Evolutionary conservation across 2,888 invertebrate genomes (phyloP).

Genomic region (Podotricha telesiphe): DNA sequence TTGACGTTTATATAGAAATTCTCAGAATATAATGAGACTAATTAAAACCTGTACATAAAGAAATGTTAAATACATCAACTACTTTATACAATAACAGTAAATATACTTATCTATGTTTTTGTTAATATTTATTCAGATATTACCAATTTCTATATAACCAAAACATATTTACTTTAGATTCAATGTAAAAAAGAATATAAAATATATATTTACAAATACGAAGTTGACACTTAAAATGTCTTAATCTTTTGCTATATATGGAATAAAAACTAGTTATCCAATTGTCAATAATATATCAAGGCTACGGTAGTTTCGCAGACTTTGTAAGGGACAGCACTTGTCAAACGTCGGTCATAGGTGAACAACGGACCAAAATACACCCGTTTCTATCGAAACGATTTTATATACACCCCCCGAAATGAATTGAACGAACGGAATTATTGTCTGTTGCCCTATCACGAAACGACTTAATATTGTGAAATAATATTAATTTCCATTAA

Average conservation of each 20-base stretch:
- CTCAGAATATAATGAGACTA: neutral
- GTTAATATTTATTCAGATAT: too few species aligned
- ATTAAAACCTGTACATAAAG: too few species aligned
- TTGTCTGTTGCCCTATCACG: conserved; percentile 26
- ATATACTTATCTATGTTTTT: too few species aligned
- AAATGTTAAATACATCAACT: too few species aligned
- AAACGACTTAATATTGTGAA: neutral
- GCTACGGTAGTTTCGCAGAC: conserved; percentile 42
- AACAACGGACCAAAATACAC: conserved; percentile 70
- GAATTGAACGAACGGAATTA: neutral
- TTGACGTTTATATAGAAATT: conserved; percentile 60
- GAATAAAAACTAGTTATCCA: conserved; percentile 4
- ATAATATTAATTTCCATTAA: neutral
- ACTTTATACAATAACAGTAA: too few species aligned
- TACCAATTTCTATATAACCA: too few species aligned
- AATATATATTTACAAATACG: too few species aligned
- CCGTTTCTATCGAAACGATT: conserved; percentile 60
- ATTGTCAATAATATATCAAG: conserved; percentile 48
- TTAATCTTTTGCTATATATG: neutral
- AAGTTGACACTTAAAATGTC: too few species aligned
- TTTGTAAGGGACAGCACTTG: conserved; percentile 55
- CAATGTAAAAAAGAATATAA: too few species aligned
- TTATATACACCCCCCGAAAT: conserved; percentile 41
- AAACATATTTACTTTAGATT: too few species aligned
- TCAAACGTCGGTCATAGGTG: conserved; percentile 80